These are phyloP conservation scores for Rhynchotus rufescens DNA, from an alignment of 2,797 vertebrate genomes.

Conservation along the genomic window DNA sequence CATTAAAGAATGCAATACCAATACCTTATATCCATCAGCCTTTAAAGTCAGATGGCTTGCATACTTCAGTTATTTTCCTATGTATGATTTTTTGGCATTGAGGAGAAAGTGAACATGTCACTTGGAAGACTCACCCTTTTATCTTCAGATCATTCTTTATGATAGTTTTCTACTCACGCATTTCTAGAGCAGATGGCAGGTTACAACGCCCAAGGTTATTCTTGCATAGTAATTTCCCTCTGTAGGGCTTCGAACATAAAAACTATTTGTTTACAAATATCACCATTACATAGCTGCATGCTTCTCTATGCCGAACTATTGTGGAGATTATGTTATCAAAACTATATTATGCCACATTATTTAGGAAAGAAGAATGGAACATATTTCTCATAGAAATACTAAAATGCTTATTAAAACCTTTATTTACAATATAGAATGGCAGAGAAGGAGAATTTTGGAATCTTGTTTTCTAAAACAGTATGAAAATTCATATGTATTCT, in stretches of 20 bases:
- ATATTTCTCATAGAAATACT: neutral
- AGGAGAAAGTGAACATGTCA: neutral
- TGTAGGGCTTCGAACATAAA: neutral
- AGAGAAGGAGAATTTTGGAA: neutral
- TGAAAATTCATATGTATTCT: neutral
- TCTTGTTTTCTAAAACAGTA: neutral
- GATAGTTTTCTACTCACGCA: neutral
- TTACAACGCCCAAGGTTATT: neutral
- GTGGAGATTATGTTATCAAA: neutral
- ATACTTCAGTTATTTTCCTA: neutral
- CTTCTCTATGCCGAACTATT: neutral
- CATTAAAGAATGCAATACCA: neutral
- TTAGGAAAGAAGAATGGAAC: neutral
- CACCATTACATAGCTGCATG: neutral
- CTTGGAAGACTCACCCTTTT: neutral
- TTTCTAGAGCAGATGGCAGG: slow-evolving; percentile 9
- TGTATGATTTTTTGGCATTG: neutral
- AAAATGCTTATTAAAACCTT: neutral
- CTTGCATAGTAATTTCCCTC: neutral
- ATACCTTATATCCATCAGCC: neutral
- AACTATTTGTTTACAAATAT: neutral
- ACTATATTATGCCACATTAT: neutral
- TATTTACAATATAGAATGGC: neutral
- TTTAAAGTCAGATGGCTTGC: neutral
- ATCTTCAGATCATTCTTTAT: neutral